These are phyloP conservation scores for Ptilonorhynchus violaceus DNA, from an alignment of 2,113 vertebrate genomes.

Conservation along the genomic window DNA sequence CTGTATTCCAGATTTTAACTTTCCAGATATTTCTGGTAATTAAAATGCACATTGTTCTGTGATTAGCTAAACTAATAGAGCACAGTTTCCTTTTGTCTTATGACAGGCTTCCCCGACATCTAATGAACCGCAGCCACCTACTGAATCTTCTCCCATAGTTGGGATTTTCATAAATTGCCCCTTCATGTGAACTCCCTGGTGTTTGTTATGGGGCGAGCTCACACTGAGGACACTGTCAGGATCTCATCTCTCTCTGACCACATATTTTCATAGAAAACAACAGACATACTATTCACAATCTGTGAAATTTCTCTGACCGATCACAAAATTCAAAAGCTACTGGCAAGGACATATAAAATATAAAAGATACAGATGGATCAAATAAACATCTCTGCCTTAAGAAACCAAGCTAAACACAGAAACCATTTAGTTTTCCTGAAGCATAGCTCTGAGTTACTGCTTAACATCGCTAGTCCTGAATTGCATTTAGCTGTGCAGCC, in stretches of 20 bases:
- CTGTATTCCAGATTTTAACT: background rate
- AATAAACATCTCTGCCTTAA: background rate
- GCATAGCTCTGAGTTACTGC: background rate
- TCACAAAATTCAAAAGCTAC: background rate
- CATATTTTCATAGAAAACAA: background rate
- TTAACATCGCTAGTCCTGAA: background rate
- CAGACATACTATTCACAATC: background rate
- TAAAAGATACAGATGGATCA: background rate
- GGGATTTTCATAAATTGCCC: background rate
- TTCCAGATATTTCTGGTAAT: background rate
- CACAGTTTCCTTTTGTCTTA: background rate
- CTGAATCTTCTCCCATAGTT: background rate
- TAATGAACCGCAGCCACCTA: background rate
- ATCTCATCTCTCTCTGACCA: background rate
- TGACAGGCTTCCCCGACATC: background rate
- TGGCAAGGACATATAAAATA: background rate
- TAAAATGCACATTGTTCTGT: background rate
- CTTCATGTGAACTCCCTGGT: background rate
- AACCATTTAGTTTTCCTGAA: background rate
- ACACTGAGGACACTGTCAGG: background rate
- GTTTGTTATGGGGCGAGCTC: background rate
- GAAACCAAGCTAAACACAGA: background rate
- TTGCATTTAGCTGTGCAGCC: background rate
- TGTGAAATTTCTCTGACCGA: background rate
- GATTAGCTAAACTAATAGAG: background rate